phyloP scores from a whole-genome alignment of 2,113 vertebrate genomes.

The Irena cyanogastra region DNA sequence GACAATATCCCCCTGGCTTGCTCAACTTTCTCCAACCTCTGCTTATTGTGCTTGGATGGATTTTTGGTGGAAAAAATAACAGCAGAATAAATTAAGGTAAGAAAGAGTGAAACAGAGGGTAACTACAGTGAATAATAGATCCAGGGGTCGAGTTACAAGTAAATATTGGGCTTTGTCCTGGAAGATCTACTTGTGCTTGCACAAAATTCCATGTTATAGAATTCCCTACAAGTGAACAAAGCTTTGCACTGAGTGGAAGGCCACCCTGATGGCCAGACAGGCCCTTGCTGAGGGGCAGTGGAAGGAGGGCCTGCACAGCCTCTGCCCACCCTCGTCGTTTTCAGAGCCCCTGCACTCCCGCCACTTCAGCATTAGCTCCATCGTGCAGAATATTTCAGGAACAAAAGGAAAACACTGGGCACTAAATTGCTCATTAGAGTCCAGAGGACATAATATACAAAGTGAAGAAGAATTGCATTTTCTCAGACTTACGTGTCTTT shows the following conservation, averaged over 20 bases:
- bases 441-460: neutral
- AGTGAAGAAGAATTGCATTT: neutral
- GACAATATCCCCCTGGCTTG: neutral
- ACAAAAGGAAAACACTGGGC: neutral
- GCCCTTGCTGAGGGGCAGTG: neutral
- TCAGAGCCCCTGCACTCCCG: neutral
- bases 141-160: rapidly evolving
- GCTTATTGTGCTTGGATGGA: neutral
- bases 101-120: neutral
- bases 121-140: neutral
- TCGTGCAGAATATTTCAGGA: neutral
- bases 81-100: neutral
- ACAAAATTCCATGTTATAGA: neutral
- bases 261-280: neutral
- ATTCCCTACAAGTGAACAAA: neutral
- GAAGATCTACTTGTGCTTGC: neutral
- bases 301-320: neutral
- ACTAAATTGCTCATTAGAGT: neutral
- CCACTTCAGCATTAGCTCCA: neutral
- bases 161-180: neutral
- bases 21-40: neutral
- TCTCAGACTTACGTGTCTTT: neutral
- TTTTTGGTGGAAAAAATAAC: neutral
- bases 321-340: neutral
- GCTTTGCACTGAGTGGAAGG: neutral